Base-by-base conservation (phyloP, 2,797 vertebrate genomes). In the Hoplostethus mediterraneus region DNA sequence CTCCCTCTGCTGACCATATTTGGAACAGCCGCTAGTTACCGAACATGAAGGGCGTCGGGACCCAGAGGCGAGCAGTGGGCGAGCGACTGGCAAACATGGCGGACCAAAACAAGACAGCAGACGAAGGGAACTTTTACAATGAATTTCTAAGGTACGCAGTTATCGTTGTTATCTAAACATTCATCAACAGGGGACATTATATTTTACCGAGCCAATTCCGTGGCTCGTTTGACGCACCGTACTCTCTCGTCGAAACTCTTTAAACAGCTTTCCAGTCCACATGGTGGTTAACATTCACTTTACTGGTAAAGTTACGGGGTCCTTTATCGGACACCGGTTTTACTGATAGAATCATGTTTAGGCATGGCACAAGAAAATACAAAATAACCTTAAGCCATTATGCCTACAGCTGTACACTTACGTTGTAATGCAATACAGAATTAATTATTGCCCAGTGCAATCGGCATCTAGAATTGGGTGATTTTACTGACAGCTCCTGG, bases 21-120 rank as follows among this genome's bases (percentile, higher is more conserved):
- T 48, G 9, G 28, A 38, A 51, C 9, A 16, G 6, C 17, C 0
- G n/a, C 3, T 3, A 4, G 6, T 0, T 0, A 0, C 3, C 0
- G n/a, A 48, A 66, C 0, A 0, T 0, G 2, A 12, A 55, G 59
- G 62, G 60, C 87, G 0, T 2, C 17, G 87, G 90, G 92, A 93
- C 92, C 93, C 80, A 0, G 91, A 36, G 17, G 61, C 54, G 3
- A 0, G 30, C 16, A 16, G 28, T 12, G 1, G 0, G 2, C 21
- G 6, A 2, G 5, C 44, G 12, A n/a, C 28, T 25, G 2, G 10
- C 38, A 76, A 90, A 88, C 67, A 95, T 95, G 94, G 94, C 93
- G 73, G 92, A 93, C 38, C 73, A 71, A 45, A 83, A 88, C 70
- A 82, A 55, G 54, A 10, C 62, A 0, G 45, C 52, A n/a, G 1